phyloP scores from a whole-genome alignment of 1,140 invertebrate genomes.

The Eupristina koningsbergeri region DNA sequence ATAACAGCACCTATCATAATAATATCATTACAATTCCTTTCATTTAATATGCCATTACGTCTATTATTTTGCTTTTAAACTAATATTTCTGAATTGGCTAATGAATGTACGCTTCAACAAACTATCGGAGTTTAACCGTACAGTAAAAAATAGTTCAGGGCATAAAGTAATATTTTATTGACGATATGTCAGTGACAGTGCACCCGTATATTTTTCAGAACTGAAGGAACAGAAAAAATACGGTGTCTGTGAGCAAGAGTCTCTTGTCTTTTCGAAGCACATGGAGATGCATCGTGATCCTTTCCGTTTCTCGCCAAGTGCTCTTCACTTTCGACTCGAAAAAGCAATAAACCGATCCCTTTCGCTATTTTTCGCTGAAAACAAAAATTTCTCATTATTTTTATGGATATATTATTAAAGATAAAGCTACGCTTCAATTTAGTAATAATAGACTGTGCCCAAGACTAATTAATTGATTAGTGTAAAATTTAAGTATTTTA shows the following conservation, averaged over 20 bases:
- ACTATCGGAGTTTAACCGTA: neutral
- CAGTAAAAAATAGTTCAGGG: too few relatives aligned
- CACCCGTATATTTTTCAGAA: neutral
- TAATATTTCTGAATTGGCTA: neutral
- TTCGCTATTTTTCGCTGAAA: too few relatives aligned
- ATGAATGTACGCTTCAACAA: neutral
- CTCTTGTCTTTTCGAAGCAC: conserved; percentile 1
- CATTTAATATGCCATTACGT: too few relatives aligned
- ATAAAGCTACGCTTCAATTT: too few relatives aligned
- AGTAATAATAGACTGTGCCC: too few relatives aligned
- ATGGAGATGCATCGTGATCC: neutral
- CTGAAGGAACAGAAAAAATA: conserved; percentile 35
- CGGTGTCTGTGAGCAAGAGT: conserved; percentile 29
- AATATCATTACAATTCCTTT: too few relatives aligned
- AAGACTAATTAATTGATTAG: too few relatives aligned
- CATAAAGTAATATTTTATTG: conserved; percentile 15
- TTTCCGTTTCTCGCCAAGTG: conserved; percentile 28
- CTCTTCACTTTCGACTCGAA: neutral
- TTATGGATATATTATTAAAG: too few relatives aligned
- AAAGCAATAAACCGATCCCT: conserved; percentile 7
- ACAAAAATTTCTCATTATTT: too few relatives aligned
- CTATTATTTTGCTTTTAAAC: too few relatives aligned
- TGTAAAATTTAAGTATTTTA: too few relatives aligned
- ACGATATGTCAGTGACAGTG: conserved; percentile 15
- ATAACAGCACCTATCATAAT: too few relatives aligned